Evolutionary conservation across 2,113 vertebrate genomes (phyloP), one percentile per base, ranked within the genome.

Genomic region (Atherinomorus stipes): DNA sequence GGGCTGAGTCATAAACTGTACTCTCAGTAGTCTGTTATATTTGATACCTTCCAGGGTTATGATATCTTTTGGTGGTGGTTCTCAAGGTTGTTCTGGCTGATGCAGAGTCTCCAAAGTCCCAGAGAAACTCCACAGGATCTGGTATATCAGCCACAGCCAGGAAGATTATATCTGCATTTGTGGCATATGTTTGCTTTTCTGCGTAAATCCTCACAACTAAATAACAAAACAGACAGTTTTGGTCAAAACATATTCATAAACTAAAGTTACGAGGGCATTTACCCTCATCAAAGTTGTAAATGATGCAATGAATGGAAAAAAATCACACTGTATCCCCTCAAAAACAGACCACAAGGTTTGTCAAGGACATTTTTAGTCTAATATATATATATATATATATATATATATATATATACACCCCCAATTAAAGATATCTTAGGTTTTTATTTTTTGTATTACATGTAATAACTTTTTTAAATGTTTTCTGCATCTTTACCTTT

Each of bases 31-130:
- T 6, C 40, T 9, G 22, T 34, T 11, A 15, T 50, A 28, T 45
- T 7, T 57, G 25, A 0, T 62, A 95, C 96, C 92, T 88, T 57
- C 87, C 85, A n/a, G 95, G 93, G 60, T 74, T 15, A 11, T 44
- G 4, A 25, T 94, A 93, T 90, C 77, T 87, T 76, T 86, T 95
- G 25, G 54, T 79, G 71, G 94, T 18, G 6, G 57, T 87, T 53
- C 89, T 94, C 12, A 74, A 90, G 4, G 81, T 57, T 11, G 91
- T 95, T 72, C 69, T 89, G 72, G 83, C 34, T 13, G 90, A 83
- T 6, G 13, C 72, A 1, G 85, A 83, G 44, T 95, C 92, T 71
- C 94, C 95, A 74, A 96, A 96, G 74, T 86, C 49, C 96, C 95
- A 96, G 1, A 88, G 12, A 58, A 96, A 93, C 50, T 93, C 87